phyloP scores from a whole-genome alignment of 2,797 vertebrate species.

The Etheostoma nigrum region DNA sequence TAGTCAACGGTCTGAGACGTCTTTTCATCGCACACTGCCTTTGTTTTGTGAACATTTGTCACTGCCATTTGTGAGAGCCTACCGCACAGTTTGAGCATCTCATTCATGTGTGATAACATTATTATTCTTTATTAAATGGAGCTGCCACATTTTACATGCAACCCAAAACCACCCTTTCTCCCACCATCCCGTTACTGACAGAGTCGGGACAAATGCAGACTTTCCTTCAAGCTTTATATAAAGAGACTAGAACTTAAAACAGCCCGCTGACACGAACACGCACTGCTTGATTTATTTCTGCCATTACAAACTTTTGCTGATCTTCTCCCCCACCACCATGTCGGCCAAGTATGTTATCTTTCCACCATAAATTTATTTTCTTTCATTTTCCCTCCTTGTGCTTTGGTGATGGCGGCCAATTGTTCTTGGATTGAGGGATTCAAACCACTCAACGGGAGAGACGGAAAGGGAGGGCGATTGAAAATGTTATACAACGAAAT shows the following conservation, averaged over 20 bases:
- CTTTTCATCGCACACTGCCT: constrained; percentile 49
- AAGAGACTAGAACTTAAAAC: constrained; percentile 78
- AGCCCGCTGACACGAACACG: constrained; percentile 71
- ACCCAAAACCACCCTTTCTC: constrained; percentile 67
- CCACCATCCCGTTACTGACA: constrained; percentile 58
- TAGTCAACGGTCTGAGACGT: constrained; percentile 34
- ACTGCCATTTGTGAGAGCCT: constrained; percentile 60
- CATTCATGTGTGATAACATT: constrained; percentile 68
- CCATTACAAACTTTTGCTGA: constrained; percentile 64
- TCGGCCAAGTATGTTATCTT: constrained; percentile 67
- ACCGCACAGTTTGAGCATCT: constrained; percentile 62
- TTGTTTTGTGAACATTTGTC: constrained; percentile 69
- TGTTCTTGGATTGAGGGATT: constrained; percentile 75
- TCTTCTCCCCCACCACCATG: constrained; percentile 56
- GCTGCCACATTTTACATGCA: constrained; percentile 51
- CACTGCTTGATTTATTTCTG: constrained; percentile 75
- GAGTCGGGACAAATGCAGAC: constrained; percentile 51
- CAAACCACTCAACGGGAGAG: constrained; percentile 25
- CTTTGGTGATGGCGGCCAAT: constrained; percentile 68
- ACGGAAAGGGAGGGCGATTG: constrained; percentile 9
- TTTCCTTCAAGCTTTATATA: constrained; percentile 64
- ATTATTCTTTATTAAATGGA: constrained; percentile 71
- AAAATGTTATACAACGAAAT: constrained; percentile 55
- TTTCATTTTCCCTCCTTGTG: constrained; percentile 58
- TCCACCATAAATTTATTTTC: constrained; percentile 73